Conservation (phyloP, 2,113 vertebrate genomes). For the Passer montanus region DNA sequence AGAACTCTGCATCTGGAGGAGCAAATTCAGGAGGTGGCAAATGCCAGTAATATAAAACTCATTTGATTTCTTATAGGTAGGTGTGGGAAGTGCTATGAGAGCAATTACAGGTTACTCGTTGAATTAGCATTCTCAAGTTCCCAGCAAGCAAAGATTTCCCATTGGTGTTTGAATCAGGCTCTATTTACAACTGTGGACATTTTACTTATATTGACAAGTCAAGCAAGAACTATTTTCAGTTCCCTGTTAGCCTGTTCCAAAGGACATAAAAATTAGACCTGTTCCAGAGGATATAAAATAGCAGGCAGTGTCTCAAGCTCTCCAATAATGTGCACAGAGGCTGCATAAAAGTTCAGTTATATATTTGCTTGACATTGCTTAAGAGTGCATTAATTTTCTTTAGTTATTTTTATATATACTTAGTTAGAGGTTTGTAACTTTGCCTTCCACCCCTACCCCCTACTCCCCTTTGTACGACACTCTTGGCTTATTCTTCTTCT, state of each 20-base stretch:
- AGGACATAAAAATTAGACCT: not conserved
- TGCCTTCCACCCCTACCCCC: not conserved
- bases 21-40: not conserved
- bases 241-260: not conserved
- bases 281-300: not conserved
- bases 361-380: not conserved
- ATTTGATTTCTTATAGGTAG: not conserved
- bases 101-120: not conserved
- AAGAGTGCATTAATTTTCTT: not conserved
- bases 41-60: not conserved
- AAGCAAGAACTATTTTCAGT: not conserved
- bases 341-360: not conserved
- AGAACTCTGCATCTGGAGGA: not conserved
- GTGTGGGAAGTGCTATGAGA: not conserved
- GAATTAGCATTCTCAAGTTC: not conserved
- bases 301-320: not conserved
- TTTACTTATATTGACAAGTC: not conserved
- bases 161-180: not conserved
- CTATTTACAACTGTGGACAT: not conserved
- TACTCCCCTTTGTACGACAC: rapidly evolving
- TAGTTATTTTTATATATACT: not conserved
- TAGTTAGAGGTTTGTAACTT: not conserved
- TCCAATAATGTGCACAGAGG: not conserved
- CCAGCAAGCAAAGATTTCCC: not conserved
- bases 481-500: not conserved